Percentiles rank a stretch among this genome's conserved stretches.
These are phyloP conservation scores for Platichthys stellatus DNA, from an alignment of 2,113 vertebrate species.

Conservation along the genomic window DNA sequence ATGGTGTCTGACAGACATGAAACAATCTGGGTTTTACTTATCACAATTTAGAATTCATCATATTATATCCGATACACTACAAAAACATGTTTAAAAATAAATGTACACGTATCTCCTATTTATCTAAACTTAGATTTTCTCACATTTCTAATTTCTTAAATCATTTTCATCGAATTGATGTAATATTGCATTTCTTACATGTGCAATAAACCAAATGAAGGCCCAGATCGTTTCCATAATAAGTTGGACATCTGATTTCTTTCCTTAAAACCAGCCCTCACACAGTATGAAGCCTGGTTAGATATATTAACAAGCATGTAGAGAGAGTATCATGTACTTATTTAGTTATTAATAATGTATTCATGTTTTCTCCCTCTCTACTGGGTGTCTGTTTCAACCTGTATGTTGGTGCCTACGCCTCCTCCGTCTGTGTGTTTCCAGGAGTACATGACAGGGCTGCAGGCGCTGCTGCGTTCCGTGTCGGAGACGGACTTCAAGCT, in stretches of 20 bases:
- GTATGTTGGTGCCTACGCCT: neutral
- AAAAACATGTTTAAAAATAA: too few species aligned
- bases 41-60: neutral
- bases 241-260: neutral
- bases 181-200: neutral
- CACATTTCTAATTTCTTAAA: neutral
- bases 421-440: conserved; percentile 41
- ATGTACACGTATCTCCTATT: too few species aligned
- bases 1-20: neutral
- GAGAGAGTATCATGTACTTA: neutral
- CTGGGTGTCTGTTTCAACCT: conserved; percentile 23
- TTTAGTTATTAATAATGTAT: neutral
- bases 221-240: neutral
- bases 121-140: neutral
- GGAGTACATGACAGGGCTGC: conserved; percentile 91
- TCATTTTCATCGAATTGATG: neutral
- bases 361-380: neutral
- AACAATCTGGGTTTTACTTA: neutral
- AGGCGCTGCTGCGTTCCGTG: conserved; percentile 86
- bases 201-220: neutral
- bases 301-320: neutral
- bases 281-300: too few species aligned
- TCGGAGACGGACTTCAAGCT: conserved; percentile 90
- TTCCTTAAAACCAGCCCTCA: neutral
- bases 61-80: too few species aligned